These are phyloP conservation scores for Hanleya hanleyi DNA, from an alignment of 2,888 invertebrate genomes.

Conservation along the genomic window DNA sequence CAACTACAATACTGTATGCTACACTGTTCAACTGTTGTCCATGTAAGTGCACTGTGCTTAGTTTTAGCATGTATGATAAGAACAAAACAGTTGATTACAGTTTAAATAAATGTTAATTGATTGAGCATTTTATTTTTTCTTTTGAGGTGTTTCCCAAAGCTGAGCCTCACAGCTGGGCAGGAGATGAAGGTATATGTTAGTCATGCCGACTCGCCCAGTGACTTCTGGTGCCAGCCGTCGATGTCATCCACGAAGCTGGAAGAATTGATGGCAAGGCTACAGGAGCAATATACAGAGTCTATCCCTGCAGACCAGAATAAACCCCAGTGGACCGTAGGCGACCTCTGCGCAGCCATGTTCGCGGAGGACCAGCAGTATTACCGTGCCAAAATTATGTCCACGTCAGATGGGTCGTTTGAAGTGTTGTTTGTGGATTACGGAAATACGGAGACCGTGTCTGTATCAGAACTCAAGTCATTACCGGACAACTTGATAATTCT, in stretches of 20 bases:
- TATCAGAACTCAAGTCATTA: background rate
- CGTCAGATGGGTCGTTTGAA: conserved; percentile 74
- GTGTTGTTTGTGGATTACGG: conserved; percentile 81
- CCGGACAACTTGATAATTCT: background rate
- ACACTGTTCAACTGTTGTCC: no score
- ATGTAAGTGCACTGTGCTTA: no score
- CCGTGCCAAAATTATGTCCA: conserved; percentile 76
- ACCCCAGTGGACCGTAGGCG: background rate
- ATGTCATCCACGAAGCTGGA: conserved; percentile 37
- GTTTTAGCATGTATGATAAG: no score
- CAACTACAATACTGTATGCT: no score
- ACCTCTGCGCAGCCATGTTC: conserved; percentile 19
- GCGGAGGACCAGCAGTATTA: conserved; percentile 40
- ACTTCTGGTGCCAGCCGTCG: conserved; percentile 52
- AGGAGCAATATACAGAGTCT: conserved; percentile 34
- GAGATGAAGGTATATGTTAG: conserved; percentile 31
- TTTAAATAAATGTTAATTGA: no score
- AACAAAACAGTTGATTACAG: no score
- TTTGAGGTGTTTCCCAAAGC: conserved; percentile 27
- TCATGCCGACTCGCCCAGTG: conserved; percentile 38
- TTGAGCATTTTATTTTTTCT: background rate
- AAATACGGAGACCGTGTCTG: conserved; percentile 60
- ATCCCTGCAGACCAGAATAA: no score
- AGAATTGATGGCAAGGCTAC: conserved; percentile 41
- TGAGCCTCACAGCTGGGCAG: conserved; percentile 22